Percentiles rank a stretch among this genome's conserved stretches.
Conservation (phyloP, 2,113 vertebrate species). For the Oreamnos americanus region DNA sequence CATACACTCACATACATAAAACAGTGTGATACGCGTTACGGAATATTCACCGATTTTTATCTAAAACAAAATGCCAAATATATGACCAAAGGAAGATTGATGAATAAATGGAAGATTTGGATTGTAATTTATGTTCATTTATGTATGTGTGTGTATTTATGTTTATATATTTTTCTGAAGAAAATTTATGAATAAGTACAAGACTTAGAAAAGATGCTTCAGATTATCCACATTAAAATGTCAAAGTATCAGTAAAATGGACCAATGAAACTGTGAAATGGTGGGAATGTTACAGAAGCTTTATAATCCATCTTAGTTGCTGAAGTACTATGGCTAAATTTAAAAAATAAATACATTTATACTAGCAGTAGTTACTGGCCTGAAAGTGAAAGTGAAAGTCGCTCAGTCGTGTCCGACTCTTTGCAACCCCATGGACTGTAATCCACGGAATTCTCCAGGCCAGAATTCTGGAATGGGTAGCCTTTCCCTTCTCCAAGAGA, state of each 20-base stretch:
- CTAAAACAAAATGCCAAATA: neutral
- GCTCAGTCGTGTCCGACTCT: neutral
- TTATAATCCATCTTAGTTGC: neutral
- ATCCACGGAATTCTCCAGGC: neutral
- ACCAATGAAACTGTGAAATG: neutral
- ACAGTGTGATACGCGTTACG: neutral
- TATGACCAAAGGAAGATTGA: neutral
- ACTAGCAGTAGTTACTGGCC: neutral
- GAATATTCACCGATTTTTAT: neutral
- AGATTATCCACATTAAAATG: neutral
- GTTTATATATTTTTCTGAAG: neutral
- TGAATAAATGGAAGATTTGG: neutral
- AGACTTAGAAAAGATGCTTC: neutral
- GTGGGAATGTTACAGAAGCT: neutral
- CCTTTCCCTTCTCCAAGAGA: neutral
- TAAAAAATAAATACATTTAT: neutral
- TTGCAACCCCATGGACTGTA: neutral
- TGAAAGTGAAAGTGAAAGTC: neutral
- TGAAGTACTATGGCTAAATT: neutral
- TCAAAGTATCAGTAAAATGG: neutral
- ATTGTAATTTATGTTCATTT: neutral
- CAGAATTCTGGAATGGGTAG: neutral
- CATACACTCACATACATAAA: neutral
- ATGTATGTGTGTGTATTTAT: neutral
- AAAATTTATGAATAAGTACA: neutral